Evolutionary conservation across 2,797 vertebrate species (phyloP).

Genomic region (Somateria mollissima): DNA sequence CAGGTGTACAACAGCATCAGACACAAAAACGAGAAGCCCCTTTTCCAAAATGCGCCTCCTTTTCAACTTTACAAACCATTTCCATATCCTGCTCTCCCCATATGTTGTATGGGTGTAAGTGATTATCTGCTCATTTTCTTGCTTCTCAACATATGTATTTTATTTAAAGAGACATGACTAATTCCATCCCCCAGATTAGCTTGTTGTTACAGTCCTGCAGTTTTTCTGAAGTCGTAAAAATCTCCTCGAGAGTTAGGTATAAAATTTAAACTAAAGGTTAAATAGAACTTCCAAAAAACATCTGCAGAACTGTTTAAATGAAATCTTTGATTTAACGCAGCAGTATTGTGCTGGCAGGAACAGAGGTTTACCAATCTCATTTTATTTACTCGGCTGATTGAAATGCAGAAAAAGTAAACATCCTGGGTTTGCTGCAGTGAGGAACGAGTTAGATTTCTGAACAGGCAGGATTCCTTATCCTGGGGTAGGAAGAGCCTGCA

Average conservation of each 20-base stretch:
- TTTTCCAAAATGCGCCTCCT: background rate
- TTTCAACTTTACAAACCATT: background rate
- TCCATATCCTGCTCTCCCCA: background rate
- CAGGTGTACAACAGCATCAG: background rate
- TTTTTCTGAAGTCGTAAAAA: constrained; percentile 29
- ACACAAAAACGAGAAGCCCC: background rate
- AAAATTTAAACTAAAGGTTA: constrained; percentile 60
- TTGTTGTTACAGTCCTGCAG: constrained; percentile 38
- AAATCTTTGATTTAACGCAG: constrained; percentile 50
- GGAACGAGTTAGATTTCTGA: background rate
- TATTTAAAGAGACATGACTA: constrained; percentile 64
- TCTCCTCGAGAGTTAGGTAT: background rate
- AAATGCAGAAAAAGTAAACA: constrained; percentile 60
- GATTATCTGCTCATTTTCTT: constrained; percentile 64
- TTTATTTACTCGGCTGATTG: constrained; percentile 65
- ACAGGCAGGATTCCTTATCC: background rate
- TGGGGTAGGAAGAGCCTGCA: background rate
- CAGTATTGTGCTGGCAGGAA: constrained; percentile 6
- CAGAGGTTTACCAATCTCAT: constrained; percentile 22
- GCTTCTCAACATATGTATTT: constrained; percentile 49
- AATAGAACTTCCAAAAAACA: constrained; percentile 49
- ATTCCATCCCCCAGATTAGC: constrained; percentile 48
- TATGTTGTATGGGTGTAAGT: constrained; percentile 60
- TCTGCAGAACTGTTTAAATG: constrained; percentile 48
- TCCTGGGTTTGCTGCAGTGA: constrained; percentile 1